Conservation (phyloP, 2,113 vertebrate species). For the Malurus alboscapulatus region DNA sequence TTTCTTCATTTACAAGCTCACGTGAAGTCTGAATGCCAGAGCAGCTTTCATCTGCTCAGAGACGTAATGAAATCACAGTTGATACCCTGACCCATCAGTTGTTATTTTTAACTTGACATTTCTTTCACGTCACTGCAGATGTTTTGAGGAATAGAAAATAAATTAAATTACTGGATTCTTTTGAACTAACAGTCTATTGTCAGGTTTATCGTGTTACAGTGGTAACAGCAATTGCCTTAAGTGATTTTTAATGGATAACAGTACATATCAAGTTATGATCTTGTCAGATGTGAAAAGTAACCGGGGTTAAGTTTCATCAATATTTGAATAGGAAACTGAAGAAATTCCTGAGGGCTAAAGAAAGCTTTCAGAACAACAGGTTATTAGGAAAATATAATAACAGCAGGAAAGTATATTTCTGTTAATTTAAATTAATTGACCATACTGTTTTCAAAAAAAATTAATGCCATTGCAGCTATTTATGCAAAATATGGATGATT, state of each 20-base stretch:
- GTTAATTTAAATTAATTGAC: slow-evolving; percentile 41
- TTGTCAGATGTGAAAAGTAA: slow-evolving; percentile 44
- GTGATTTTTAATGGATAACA: slow-evolving; percentile 59
- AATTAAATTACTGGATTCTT: slow-evolving; percentile 46
- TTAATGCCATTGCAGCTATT: background rate
- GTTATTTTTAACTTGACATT: slow-evolving; percentile 66
- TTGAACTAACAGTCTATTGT: slow-evolving; percentile 51
- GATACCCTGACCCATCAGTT: slow-evolving; percentile 31
- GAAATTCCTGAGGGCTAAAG: background rate
- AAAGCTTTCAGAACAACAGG: background rate
- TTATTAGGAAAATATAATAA: background rate
- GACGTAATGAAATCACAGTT: slow-evolving; percentile 1
- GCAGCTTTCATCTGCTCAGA: background rate
- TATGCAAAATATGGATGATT: background rate
- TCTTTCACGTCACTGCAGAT: slow-evolving; percentile 49
- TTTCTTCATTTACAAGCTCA: background rate
- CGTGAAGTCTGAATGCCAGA: slow-evolving; percentile 11
- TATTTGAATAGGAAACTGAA: background rate
- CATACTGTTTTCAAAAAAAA: background rate
- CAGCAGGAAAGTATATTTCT: background rate
- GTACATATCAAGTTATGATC: slow-evolving; percentile 32
- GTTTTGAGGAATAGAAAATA: slow-evolving; percentile 41
- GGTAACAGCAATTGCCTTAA: slow-evolving; percentile 37
- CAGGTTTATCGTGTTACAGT: slow-evolving; percentile 50
- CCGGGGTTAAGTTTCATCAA: background rate